Base-by-base conservation (phyloP, 2,113 vertebrate species). In the Corythornis cristatus region DNA sequence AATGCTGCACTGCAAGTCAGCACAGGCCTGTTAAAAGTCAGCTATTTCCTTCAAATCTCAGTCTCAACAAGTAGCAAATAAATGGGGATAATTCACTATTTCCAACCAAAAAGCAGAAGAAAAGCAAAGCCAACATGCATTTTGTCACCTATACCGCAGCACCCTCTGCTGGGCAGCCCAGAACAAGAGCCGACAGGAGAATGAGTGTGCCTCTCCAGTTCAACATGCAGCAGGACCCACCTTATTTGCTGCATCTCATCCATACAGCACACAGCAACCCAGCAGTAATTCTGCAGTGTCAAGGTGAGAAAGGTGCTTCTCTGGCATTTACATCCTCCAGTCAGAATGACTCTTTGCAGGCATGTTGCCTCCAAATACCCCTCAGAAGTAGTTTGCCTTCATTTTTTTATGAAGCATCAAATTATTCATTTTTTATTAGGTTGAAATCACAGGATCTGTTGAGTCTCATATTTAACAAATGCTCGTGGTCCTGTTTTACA, bases 81-180 rank as follows among this genome's bases (percentile, higher is more conserved):
- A 88, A 80, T 2, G 57, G 20, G 77, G 48, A 75, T 46, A 58
- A 86, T n/a, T 64, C 91, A 33, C 16, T 25, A 35, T 12, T 46
- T 85, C 40, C 86, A 82, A 58, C 6, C 25, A 22, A 68, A 75
- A 77, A 76, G 23, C 28, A 35, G 13, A 43, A 45, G 10, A 23
- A n/a, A 29, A 45, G 3, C 11, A 21, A 29, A 50, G 37, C 37
- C 37, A 37, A 37, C 37, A 37, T 37, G 37, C 10, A 37, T 37
- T 37, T 37, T 37, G 37, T 37, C 37, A 37, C 37, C 37, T 37
- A 50, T 80, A 58, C 28, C 68, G 75, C 4, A 91, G 96, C 68
- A 89, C 93, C 85, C 95, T 91, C 97, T 96, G 77, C 93, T 95
- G 98, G 97, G 31, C 54, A 33, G 8, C 2, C 9, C 57, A 81